Conservation (phyloP, 2,888 invertebrate genomes). For the Branchinecta sandiegonensis region DNA sequence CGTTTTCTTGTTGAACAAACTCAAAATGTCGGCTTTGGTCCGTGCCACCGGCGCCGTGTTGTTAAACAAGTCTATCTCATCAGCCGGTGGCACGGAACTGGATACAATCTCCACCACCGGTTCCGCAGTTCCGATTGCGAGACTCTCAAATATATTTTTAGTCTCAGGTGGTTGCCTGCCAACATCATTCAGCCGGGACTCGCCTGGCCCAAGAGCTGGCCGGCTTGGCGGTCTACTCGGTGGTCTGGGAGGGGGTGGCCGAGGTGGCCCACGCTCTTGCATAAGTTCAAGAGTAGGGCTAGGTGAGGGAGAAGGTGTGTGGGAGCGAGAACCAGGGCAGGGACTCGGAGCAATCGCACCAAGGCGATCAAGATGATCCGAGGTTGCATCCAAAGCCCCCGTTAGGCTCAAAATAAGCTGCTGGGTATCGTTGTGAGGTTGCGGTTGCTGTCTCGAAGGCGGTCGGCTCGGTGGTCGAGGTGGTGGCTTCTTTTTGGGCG, state of each 20-base stretch:
- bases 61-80: constrained; percentile 23
- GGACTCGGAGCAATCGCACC: constrained; percentile 78
- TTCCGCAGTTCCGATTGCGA: not conserved
- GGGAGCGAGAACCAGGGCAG: constrained; percentile 46
- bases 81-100: constrained; percentile 17
- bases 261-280: constrained; percentile 29
- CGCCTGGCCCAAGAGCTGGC: not conserved
- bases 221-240: constrained; percentile 5
- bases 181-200: not conserved
- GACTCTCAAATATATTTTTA: constrained; percentile 8
- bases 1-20: constrained; percentile 21
- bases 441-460: constrained; percentile 26
- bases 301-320: constrained; percentile 42
- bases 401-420: constrained; percentile 70
- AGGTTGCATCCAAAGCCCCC: constrained; percentile 74
- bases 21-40: constrained; percentile 22
- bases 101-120: not conserved
- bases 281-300: constrained; percentile 49
- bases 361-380: constrained; percentile 64
- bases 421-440: constrained; percentile 60
- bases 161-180: constrained; percentile 14
- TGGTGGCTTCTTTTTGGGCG: constrained; percentile 17
- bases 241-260: constrained; percentile 25
- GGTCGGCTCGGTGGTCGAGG: constrained; percentile 20
- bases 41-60: constrained; percentile 21